Evolutionary conservation across 2,797 vertebrate species (phyloP), one percentile per base, ranked within the genome.

Genomic region (Lindbergichthys nudifrons): DNA sequence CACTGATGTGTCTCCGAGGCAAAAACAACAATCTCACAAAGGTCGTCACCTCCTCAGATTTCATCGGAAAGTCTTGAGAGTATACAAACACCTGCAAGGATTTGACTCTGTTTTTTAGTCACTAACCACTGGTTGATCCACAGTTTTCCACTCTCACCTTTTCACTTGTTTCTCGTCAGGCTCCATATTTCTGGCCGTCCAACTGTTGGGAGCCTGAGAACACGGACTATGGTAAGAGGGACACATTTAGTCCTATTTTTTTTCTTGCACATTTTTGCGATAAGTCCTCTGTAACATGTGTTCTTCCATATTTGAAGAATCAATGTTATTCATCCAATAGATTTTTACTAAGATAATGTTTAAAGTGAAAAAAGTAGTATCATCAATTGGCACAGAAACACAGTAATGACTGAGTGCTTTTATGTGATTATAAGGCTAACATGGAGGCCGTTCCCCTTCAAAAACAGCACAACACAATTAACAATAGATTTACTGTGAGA

Each of bases 131-230:
- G 13, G 2, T 7, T 43, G 12, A 71, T 36, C 19, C 9, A 12
- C 10, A 3, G 45, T 15, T 26, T 1, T 50, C 16, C 5, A 36
- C 32, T 56, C 26, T 60, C 48, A 56, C 48, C 15, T 42, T 81
- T 52, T 54, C 7, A 23, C 51, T 70, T 70, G 65, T 67, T 76
- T 39, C 9, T 21, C 53, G 13, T 21, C 89, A 99, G 98, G 97
- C 98, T 61, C 98, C 97, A 0, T 99, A 98, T 88, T 99, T 98
- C 87, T 99, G 98, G 98, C 97, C 97, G 19, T 99, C 98, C 10
- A 96, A 99, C 92, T 98, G 98, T 82, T 99, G 98, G 98, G 98
- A 99, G 89, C 98, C 98, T n/a, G 98, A 99, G 90, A 99, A 99
- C 92, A 99, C 98, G 13, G 98, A 99, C 90, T 99, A 99, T 2